Conservation (phyloP, 2,113 vertebrate genomes). For the Laterallus jamaicensis region DNA sequence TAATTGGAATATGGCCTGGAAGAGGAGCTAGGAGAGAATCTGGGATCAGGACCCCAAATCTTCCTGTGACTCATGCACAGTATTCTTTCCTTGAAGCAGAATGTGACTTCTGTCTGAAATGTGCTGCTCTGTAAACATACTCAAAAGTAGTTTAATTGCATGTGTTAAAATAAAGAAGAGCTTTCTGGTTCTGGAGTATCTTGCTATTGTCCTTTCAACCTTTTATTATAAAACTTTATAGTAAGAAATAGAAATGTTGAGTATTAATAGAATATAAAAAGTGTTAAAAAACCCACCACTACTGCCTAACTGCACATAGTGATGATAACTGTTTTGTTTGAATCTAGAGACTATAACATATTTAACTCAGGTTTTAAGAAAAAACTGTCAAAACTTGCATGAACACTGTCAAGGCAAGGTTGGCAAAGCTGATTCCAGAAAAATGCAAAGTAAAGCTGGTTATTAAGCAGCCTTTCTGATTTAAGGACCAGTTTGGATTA, state of each 20-base stretch:
- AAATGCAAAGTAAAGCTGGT: not conserved
- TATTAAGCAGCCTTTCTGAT: not conserved
- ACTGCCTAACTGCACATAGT: not conserved
- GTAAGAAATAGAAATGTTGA: not conserved
- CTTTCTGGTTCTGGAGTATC: not conserved
- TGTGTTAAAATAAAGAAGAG: not conserved
- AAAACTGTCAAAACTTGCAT: not conserved
- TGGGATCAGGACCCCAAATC: not conserved
- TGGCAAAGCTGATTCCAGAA: not conserved
- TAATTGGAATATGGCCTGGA: not conserved
- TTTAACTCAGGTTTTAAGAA: not conserved
- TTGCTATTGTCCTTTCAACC: not conserved
- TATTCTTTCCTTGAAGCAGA: not conserved
- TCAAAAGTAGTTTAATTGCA: not conserved
- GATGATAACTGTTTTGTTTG: not conserved
- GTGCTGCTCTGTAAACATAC: not conserved
- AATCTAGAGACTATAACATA: constrained; percentile 10
- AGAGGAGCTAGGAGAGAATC: not conserved
- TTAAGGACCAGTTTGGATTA: not conserved
- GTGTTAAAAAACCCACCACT: not conserved
- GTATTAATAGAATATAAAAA: constrained; percentile 44
- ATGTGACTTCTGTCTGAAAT: not conserved
- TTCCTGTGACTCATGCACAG: not conserved
- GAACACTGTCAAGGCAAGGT: not conserved
- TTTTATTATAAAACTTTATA: constrained; percentile 6